Conservation (phyloP, 2,113 vertebrate species). For the Crotalus horridus region DNA sequence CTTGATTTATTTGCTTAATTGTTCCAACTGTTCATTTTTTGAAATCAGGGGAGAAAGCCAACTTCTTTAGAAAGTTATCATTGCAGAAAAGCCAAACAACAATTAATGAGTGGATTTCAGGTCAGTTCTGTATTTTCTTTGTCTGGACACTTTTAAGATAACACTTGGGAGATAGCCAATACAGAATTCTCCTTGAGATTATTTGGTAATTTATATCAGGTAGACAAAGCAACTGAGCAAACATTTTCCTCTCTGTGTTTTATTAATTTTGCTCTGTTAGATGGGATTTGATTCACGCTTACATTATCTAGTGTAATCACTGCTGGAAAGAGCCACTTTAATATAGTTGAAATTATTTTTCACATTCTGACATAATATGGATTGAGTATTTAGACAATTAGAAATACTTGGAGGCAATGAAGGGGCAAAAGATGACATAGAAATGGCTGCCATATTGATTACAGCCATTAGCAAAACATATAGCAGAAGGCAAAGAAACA, state of each 20-base stretch:
- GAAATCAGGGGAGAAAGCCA: rapidly evolving
- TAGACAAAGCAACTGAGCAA: background rate
- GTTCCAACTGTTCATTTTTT: background rate
- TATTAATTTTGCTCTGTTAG: background rate
- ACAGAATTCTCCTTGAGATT: background rate
- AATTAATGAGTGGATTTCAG: background rate
- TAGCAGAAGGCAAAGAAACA: background rate
- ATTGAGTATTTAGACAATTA: background rate
- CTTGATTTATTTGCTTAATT: background rate
- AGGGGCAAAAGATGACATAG: background rate
- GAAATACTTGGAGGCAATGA: background rate
- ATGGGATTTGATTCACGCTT: background rate
- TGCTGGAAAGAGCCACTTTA: background rate
- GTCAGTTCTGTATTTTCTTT: background rate
- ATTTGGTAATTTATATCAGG: background rate
- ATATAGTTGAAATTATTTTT: background rate
- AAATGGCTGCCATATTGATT: background rate
- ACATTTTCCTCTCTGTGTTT: rapidly evolving
- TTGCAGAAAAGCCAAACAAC: background rate
- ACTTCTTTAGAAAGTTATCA: background rate
- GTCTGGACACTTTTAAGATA: background rate
- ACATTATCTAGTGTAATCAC: background rate
- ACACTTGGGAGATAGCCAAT: background rate
- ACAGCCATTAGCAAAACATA: background rate
- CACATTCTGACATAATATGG: background rate